Conservation (phyloP, 2,113 vertebrate genomes). For the Semnopithecus entellus region DNA sequence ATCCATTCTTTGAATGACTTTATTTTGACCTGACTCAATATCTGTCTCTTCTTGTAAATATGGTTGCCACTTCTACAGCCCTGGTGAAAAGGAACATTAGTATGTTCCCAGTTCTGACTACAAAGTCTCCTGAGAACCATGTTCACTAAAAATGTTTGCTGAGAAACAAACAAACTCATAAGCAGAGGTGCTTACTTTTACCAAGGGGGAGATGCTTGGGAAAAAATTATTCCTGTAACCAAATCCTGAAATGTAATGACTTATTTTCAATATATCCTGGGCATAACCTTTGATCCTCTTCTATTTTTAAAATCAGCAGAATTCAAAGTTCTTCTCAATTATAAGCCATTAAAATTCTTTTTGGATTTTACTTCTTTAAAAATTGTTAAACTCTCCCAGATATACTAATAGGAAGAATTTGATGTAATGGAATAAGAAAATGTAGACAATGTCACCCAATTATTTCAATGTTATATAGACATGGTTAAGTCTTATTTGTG, state of each 20-base stretch:
- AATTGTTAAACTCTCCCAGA: neutral
- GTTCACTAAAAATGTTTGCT: neutral
- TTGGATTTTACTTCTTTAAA: neutral
- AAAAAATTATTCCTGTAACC: neutral
- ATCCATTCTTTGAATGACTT: neutral
- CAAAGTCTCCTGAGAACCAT: neutral
- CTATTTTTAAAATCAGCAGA: neutral
- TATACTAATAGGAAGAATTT: neutral
- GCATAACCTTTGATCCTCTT: neutral
- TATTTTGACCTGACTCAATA: neutral
- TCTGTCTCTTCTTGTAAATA: neutral
- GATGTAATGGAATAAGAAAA: neutral
- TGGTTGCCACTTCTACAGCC: neutral
- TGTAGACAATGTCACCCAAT: fast-evolving
- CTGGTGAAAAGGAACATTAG: neutral
- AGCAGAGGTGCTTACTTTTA: neutral
- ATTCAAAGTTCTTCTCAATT: neutral
- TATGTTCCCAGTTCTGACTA: neutral
- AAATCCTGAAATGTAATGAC: neutral
- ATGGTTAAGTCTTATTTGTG: neutral
- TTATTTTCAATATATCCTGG: neutral
- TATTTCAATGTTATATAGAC: neutral
- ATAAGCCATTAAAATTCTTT: neutral
- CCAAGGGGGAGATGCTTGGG: neutral
- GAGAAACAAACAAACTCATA: neutral